phyloP scores from a whole-genome alignment of 2,113 vertebrate genomes.

The Xiphophorus maculatus region DNA sequence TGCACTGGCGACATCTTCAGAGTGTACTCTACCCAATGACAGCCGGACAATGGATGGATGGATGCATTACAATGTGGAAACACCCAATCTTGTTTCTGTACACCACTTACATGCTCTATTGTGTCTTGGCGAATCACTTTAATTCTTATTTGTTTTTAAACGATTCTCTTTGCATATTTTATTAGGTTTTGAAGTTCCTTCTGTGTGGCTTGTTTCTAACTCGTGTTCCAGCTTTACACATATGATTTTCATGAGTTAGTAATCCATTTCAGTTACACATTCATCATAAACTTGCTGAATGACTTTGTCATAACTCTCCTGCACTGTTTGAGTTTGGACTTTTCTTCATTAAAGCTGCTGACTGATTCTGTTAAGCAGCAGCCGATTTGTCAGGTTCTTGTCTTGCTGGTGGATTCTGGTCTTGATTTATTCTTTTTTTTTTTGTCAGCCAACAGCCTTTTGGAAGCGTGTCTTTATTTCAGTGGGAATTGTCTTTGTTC shows the following conservation, averaged over 20 bases:
- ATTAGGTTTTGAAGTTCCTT: not conserved
- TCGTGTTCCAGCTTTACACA: conserved; percentile 8
- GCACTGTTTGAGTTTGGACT: conserved; percentile 26
- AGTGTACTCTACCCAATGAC: too few species aligned
- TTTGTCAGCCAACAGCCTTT: conserved; percentile 33
- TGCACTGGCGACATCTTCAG: too few species aligned
- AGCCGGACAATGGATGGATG: too few species aligned
- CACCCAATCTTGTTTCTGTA: not conserved
- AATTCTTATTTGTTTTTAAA: not conserved
- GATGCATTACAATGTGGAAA: too few species aligned
- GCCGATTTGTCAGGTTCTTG: conserved; percentile 58
- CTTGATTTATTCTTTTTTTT: conserved; percentile 46
- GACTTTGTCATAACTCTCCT: not conserved
- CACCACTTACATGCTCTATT: too few species aligned
- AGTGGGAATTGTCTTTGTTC: conserved; percentile 41
- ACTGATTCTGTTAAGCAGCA: conserved; percentile 52
- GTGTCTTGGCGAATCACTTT: not conserved
- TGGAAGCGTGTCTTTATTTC: conserved; percentile 55
- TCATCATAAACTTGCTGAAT: conserved; percentile 26
- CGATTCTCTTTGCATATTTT: not conserved
- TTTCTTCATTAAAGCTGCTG: conserved; percentile 45
- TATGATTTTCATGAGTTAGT: not conserved
- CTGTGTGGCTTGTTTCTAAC: not conserved
- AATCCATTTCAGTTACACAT: not conserved
- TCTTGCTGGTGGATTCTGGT: conserved; percentile 54